Evolutionary conservation across 2,113 vertebrate species (phyloP).

Genomic region (Erythrolamprus reginae): DNA sequence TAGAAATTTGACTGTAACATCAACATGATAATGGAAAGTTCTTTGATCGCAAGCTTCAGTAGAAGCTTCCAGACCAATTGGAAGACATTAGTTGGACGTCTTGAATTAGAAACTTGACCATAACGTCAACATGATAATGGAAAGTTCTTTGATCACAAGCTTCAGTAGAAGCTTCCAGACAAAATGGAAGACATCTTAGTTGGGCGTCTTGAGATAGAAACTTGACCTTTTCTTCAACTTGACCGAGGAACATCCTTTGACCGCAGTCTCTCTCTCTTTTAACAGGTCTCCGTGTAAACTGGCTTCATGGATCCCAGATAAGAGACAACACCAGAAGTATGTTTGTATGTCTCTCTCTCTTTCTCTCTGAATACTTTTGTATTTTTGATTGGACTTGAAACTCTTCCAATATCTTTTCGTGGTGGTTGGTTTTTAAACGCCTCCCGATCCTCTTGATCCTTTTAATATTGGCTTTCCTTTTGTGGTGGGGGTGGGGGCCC

Average conservation of each 20-base stretch:
- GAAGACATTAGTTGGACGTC: neutral
- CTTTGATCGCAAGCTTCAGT: no score
- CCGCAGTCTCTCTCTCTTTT: conserved; percentile 54
- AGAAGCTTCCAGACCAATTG: no score
- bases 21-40: no score
- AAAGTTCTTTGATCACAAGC: no score
- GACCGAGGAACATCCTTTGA: conserved; percentile 39
- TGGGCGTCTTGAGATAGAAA: neutral
- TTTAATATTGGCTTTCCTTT: conserved; percentile 39
- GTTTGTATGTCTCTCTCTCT: conserved; percentile 27
- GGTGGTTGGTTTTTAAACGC: conserved; percentile 14
- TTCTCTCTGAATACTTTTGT: conserved; percentile 14
- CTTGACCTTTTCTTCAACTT: conserved; percentile 1
- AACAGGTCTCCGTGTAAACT: conserved; percentile 64
- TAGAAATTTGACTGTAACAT: no score
- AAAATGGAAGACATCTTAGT: no score
- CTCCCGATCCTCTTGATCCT: conserved; percentile 15
- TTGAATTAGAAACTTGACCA: conserved; percentile 4
- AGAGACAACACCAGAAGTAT: conserved; percentile 67
- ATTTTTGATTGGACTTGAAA: conserved; percentile 8
- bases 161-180: neutral
- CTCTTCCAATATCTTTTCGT: conserved; percentile 45
- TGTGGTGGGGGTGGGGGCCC: neutral
- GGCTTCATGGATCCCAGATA: conserved; percentile 62
- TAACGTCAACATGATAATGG: neutral